Evolutionary conservation across 2,113 vertebrate species (phyloP).

Genomic region (Pachycephala philippinensis): DNA sequence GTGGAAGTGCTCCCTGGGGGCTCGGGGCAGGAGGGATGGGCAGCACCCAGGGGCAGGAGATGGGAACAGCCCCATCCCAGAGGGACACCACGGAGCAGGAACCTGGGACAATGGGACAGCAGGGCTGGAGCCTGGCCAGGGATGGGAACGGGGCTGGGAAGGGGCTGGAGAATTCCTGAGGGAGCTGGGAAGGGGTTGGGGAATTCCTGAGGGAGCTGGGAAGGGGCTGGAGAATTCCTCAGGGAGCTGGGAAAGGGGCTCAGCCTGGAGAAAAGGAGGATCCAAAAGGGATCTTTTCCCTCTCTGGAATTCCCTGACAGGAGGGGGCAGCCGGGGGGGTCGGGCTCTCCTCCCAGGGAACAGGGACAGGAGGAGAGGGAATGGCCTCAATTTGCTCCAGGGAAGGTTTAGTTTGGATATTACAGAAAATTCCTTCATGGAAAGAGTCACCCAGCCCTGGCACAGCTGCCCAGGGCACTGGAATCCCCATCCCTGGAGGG

Average conservation of each 20-base stretch:
- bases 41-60: neutral
- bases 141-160: neutral
- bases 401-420: no score
- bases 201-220: no score
- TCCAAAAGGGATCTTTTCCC: no score
- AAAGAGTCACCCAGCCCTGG: neutral
- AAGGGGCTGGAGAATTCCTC: neutral
- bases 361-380: neutral
- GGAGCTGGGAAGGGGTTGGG: neutral
- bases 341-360: neutral
- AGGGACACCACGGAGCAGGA: neutral
- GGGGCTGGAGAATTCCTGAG: neutral
- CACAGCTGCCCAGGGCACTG: neutral
- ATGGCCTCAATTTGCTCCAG: no score
- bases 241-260: neutral
- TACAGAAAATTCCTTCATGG: accelerated
- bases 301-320: neutral
- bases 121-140: neutral
- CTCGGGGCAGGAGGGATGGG: neutral
- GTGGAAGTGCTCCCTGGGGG: accelerated
- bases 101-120: accelerated
- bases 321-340: neutral
- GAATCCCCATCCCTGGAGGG: neutral
- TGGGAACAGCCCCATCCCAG: neutral
- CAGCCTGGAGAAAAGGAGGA: neutral